Evolutionary conservation across 1,140 invertebrate species (phyloP).

Genomic region (Plectus sambesii): DNA sequence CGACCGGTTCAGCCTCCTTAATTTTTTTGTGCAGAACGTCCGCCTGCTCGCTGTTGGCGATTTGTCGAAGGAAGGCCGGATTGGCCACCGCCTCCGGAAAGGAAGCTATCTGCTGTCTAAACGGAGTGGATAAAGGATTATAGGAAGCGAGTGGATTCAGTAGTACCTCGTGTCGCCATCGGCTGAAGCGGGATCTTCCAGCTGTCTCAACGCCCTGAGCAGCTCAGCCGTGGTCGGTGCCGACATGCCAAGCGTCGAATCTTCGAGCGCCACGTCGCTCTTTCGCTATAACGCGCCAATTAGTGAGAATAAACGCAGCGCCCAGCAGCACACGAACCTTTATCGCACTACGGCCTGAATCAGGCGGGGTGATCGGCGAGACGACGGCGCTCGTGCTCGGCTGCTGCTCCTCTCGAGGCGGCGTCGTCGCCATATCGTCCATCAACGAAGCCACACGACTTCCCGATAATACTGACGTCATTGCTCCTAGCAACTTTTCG

Average conservation of each 20-base stretch:
- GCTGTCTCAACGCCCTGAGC: slow-evolving; percentile 6
- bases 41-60: slow-evolving; percentile 21
- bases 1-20: slow-evolving; percentile 7
- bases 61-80: slow-evolving; percentile 19
- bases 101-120: slow-evolving; percentile 24
- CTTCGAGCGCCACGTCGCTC: no score
- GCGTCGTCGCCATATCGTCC: no score
- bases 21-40: slow-evolving; percentile 22
- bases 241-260: slow-evolving; percentile 20
- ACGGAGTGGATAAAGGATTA: neutral
- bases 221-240: slow-evolving; percentile 2
- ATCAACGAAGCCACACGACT: no score
- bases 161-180: slow-evolving; percentile 24
- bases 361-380: no score
- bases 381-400: no score
- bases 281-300: no score
- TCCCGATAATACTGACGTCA: no score
- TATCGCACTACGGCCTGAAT: no score
- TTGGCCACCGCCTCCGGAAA: slow-evolving; percentile 35
- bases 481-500: no score
- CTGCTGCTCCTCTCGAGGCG: no score
- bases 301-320: no score
- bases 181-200: slow-evolving; percentile 25
- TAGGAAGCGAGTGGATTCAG: neutral
- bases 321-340: no score